Evolutionary conservation across 2,797 vertebrate genomes (phyloP).

Genomic region (Melanitta fusca): DNA sequence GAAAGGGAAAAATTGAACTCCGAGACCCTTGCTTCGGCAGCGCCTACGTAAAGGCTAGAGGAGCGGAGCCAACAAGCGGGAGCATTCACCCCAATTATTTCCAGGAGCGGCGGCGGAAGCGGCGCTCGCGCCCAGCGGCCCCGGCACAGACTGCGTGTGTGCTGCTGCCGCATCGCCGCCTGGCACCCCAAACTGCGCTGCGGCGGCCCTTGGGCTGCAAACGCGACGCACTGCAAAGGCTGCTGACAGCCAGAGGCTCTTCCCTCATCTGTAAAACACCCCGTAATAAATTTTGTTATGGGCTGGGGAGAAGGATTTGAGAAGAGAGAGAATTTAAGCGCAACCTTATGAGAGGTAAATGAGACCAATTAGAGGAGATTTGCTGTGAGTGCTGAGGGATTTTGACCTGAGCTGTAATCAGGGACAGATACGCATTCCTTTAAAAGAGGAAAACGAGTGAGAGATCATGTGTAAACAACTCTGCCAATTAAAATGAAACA

Average conservation of each 20-base stretch:
- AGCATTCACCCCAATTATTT: neutral
- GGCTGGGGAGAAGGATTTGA: neutral
- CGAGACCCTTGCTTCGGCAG: neutral
- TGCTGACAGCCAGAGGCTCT: constrained; percentile 43
- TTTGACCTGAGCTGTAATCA: constrained; percentile 68
- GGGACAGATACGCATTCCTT: constrained; percentile 46
- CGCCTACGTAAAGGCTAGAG: neutral
- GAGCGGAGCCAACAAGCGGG: neutral
- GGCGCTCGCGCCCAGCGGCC: rapidly evolving
- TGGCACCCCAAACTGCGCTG: neutral
- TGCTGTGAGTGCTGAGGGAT: constrained; percentile 67
- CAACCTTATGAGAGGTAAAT: constrained; percentile 67
- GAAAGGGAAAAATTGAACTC: neutral
- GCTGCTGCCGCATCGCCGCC: neutral
- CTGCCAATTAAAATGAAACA: constrained; percentile 69
- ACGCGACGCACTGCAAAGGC: constrained; percentile 32
- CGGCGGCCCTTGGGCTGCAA: constrained; percentile 52
- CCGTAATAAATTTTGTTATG: constrained; percentile 59
- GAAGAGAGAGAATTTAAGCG: constrained; percentile 48
- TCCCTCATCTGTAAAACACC: constrained; percentile 44
- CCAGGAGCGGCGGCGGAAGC: neutral
- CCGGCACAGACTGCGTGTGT: neutral
- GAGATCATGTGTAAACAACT: constrained; percentile 64
- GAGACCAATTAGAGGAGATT: constrained; percentile 75
- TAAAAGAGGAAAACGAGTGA: constrained; percentile 47